Base-by-base conservation (phyloP, 2,113 vertebrate species). In the Ictalurus punctatus region DNA sequence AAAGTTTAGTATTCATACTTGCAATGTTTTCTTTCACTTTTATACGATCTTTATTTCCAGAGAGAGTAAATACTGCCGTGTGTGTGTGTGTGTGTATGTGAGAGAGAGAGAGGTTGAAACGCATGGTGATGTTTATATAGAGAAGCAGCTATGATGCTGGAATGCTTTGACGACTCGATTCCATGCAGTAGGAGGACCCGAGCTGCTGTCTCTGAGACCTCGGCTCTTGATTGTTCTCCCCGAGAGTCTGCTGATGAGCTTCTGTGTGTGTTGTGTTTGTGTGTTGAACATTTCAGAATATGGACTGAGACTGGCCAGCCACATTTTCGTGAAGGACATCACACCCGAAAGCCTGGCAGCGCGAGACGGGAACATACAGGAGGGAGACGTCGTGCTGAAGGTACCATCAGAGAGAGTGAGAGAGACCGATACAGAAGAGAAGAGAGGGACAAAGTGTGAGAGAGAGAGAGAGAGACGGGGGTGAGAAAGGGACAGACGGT, bases 301-400 rank as follows among this genome's bases (percentile, higher is more conserved):
- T 90, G 98, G 98, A 90, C 95, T 99, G 90, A 97, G 98, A 63
- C 94, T 99, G 95, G 98, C 98, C 92, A 99, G 98, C 94, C 98
- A 99, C 94, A 99, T 99, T 92, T 99, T 99, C 94, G 98, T 99
- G 92, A 99, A 99, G 93, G 98, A 99, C 94, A 99, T 99, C 93
- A 99, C 98, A 17, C 97, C 98, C 23, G 98, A 99, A 88, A 99
- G 98, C 91, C 95, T 99, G 90, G 98, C 98, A 93, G 98, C 98
- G 74, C 96, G 97, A 95, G 98, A 99, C 89, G 98, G 98, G 92
- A 99, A 98, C 94, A 99, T 99, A 93, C 98, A 98, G 93, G 98
- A 99, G 95, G 98, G 98, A 90, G 98, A 99, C 90, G 98, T 99
- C 85, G 98, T 99, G 25, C 94, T 99, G 59, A 99, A 99, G 97